Base-by-base conservation (phyloP, 2,797 vertebrate genomes). In the Pantherophis vulpinus region DNA sequence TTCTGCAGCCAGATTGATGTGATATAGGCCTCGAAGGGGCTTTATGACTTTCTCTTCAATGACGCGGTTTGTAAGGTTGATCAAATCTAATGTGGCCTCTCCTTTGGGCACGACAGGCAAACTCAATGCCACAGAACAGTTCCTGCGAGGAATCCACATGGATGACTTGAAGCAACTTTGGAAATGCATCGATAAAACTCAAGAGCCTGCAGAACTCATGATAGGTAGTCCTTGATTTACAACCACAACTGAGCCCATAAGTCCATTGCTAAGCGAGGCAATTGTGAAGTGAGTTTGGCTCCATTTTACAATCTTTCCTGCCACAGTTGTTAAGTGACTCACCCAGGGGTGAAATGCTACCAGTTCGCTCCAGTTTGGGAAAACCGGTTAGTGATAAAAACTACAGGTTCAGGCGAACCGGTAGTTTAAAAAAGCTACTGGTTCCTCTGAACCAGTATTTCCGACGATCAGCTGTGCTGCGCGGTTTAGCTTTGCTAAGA, bases 11-110 rank as follows among this genome's bases (percentile, higher is more conserved):
- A 98, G 92, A 86, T 97, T 98, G 94, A 97, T 42, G 47, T 96
- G 93, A 87, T 97, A 96, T 2, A 98, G 94, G 5, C 96, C 94
- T 88, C 95, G 92, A 56, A 98, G 96, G 9, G 98, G 98, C 95
- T 95, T 97, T 95, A 99, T 96, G 12, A 99, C 93, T 97, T 98
- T 98, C 94, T 98, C 98, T 94, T 98, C 98, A 93, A 98, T 97
- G 58, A 98, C 95, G 87, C 98, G 96, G 95, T 97, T 97, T 6
- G 98, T 96, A 91, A 98, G 86, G 42, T 96, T 97, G 14, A 97
- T 96, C 92, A 97, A 93, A 2, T 97, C 94, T 87, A 97, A 92
- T 86, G 96, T 95, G n/a, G 95, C 51, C 63, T 96, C 96, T 86
- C 96, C 94, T 10, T 93, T 93, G 3, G 96, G 92, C 9, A 97